A percentile compares a stretch with the other conserved stretches of the same genome.
Evolutionary conservation across 2,888 invertebrate genomes (phyloP).

Genomic region (Phaonia tiefii): DNA sequence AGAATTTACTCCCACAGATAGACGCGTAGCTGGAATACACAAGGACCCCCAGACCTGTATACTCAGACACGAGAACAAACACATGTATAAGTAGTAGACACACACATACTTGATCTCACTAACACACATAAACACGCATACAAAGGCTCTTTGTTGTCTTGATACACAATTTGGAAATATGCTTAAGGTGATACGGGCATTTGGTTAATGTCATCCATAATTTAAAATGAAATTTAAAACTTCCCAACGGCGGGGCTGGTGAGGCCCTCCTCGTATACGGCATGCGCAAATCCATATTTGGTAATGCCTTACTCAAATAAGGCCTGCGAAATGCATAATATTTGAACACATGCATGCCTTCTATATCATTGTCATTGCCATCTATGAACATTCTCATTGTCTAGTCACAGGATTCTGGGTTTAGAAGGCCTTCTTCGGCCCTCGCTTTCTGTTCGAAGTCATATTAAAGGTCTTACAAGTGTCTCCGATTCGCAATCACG

Average conservation of each 20-base stretch:
- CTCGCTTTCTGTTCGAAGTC: too few species aligned
- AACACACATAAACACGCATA: slow-evolving; percentile 24
- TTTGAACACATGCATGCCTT: too few species aligned
- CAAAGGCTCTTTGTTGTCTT: slow-evolving; percentile 51
- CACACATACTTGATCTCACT: slow-evolving; percentile 18
- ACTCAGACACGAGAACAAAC: slow-evolving; percentile 24
- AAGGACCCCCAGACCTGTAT: slow-evolving; percentile 8
- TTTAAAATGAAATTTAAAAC: slow-evolving; percentile 51
- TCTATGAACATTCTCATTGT: too few species aligned
- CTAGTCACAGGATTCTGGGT: too few species aligned
- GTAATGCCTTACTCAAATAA: not conserved
- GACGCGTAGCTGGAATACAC: slow-evolving; percentile 6
- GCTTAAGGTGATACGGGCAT: slow-evolving; percentile 54
- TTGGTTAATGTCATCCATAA: slow-evolving; percentile 56
- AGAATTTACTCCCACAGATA: slow-evolving; percentile 18
- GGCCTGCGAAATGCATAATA: too few species aligned
- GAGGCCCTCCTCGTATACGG: too few species aligned
- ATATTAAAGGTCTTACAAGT: too few species aligned
- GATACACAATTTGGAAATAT: slow-evolving; percentile 57
- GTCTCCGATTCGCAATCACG: too few species aligned
- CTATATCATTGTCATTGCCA: too few species aligned
- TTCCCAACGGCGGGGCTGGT: too few species aligned
- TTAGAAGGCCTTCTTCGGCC: too few species aligned
- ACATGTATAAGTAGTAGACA: not conserved
- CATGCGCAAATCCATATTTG: too few species aligned